Percentiles rank a stretch among this genome's conserved stretches.
These are phyloP conservation scores for Characodon lateralis DNA, from an alignment of 2,797 vertebrate species.

Conservation along the genomic window DNA sequence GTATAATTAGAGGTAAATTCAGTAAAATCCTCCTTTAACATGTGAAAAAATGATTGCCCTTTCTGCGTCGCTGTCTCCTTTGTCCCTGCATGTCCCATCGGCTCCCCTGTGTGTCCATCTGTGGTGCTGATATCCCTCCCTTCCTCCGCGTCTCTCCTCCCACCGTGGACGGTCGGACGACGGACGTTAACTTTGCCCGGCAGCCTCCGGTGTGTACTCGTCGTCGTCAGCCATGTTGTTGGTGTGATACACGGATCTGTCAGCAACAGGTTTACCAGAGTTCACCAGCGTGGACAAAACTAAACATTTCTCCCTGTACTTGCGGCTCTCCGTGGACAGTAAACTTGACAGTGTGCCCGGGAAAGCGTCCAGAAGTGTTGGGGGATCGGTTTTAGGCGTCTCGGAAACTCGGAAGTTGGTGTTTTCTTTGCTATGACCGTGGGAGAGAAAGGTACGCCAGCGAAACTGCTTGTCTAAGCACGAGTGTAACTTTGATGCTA, in stretches of 20 bases:
- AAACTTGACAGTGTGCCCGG: background rate
- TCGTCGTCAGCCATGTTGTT: constrained; percentile 80
- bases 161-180: constrained; percentile 46
- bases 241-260: constrained; percentile 73
- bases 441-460: constrained; percentile 58
- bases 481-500: constrained; percentile 56
- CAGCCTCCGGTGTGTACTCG: constrained; percentile 34
- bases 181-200: constrained; percentile 55
- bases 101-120: constrained; percentile 12
- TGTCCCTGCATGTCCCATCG: background rate
- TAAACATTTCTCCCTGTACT: background rate
- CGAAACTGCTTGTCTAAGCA: constrained; percentile 71
- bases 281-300: constrained; percentile 32
- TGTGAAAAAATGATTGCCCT: background rate
- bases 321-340: background rate
- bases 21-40: background rate
- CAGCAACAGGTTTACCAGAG: constrained; percentile 75
- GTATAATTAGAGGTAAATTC: background rate
- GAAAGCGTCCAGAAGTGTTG: constrained; percentile 14
- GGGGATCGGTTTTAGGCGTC: constrained; percentile 11
- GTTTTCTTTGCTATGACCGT: constrained; percentile 35
- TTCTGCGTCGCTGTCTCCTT: background rate
- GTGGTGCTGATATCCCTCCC: constrained; percentile 19
- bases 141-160: constrained; percentile 54
- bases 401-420: constrained; percentile 37